phyloP scores from a whole-genome alignment of 1,140 invertebrate genomes.

The Dysdera silvatica region DNA sequence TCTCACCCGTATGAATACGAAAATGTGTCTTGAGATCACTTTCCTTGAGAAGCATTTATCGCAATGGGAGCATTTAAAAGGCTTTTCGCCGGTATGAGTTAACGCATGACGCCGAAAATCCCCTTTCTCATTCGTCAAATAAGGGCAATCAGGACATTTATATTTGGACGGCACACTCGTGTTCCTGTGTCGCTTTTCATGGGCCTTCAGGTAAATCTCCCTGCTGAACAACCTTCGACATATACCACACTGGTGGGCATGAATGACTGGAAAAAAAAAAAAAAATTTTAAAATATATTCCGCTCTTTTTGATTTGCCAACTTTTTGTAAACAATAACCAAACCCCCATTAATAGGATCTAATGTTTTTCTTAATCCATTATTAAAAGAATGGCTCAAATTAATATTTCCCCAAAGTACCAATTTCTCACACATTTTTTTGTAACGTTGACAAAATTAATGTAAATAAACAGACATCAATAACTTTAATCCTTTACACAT shows the following conservation, averaged over 20 bases:
- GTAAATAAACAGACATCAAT: too few relatives aligned
- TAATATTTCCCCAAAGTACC: neutral
- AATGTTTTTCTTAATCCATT: neutral
- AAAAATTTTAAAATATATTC: neutral
- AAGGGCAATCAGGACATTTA: neutral
- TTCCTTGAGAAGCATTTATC: slow-evolving; percentile 48
- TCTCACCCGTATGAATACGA: slow-evolving; percentile 42
- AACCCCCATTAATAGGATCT: neutral
- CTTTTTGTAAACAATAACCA: neutral
- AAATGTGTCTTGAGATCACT: slow-evolving; percentile 20
- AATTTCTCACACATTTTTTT: neutral
- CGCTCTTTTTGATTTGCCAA: neutral
- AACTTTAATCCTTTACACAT: too few relatives aligned
- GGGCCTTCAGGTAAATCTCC: neutral
- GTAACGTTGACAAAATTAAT: too few relatives aligned
- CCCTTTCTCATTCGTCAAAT: neutral
- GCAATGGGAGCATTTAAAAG: slow-evolving; percentile 51
- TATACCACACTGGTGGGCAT: neutral
- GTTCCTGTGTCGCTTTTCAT: neutral
- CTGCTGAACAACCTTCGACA: neutral
- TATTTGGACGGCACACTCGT: neutral
- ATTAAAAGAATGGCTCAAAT: neutral
- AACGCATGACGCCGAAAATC: neutral
- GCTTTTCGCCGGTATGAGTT: slow-evolving; percentile 49
- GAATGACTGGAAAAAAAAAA: neutral